phyloP scores from a whole-genome alignment of 1,140 invertebrate genomes.

The Macrobrachium nipponense region DNA sequence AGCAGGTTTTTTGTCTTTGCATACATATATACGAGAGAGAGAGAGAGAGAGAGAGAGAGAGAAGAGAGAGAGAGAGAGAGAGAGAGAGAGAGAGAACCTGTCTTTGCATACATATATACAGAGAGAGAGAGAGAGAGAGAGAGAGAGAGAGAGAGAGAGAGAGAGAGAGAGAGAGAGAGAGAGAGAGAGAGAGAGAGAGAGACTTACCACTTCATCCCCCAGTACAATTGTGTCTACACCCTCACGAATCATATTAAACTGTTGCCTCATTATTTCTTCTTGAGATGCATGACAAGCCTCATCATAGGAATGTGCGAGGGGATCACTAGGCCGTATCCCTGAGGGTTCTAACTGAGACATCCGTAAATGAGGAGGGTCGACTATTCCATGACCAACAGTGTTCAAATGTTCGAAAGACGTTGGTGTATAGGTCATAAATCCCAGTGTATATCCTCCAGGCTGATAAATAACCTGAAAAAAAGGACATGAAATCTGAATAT shows the following conservation, averaged over 20 bases:
- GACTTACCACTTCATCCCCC: conserved; percentile 30
- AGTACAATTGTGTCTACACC: conserved; percentile 48
- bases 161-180: not conserved
- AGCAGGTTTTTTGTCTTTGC: too few relatives aligned
- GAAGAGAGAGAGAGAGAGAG: too few relatives aligned
- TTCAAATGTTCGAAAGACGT: conserved; percentile 49
- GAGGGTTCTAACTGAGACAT: conserved; percentile 62
- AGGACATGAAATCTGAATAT: not conserved
- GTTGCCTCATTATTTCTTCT: conserved; percentile 59
- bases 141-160: not conserved
- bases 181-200: not conserved
- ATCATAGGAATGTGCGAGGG: conserved; percentile 31
- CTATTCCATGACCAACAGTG: conserved; percentile 69
- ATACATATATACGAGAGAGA: too few relatives aligned
- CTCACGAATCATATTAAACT: conserved; percentile 52
- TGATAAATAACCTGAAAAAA: conserved; percentile 65
- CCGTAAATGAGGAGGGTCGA: conserved; percentile 68
- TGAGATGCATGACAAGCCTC: conserved; percentile 11
- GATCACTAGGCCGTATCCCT: conserved; percentile 64
- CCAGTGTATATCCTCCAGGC: conserved; percentile 63
- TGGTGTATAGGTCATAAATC: conserved; percentile 47
- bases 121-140: not conserved
- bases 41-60: too few relatives aligned
- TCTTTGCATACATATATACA: too few relatives aligned
- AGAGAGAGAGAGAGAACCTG: not conserved